Percentiles rank a stretch among this genome's conserved stretches.
Conservation (phyloP, 2,797 vertebrate species). For the Onychomys arenicola region DNA sequence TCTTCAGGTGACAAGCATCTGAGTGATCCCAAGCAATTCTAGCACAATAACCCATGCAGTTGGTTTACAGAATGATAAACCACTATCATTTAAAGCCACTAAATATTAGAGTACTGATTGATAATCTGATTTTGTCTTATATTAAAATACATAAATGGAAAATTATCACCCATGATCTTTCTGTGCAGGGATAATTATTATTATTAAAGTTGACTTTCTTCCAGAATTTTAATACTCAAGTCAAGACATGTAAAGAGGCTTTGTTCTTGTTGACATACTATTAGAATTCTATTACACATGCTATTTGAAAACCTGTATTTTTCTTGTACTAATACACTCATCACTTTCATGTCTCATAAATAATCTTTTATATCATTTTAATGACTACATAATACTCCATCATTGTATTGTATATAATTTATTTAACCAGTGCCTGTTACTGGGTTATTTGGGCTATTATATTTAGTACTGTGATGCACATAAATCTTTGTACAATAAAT, state of each 20-base stretch:
- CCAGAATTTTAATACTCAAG: slow-evolving; percentile 54
- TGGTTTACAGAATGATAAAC: background rate
- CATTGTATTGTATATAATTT: slow-evolving; percentile 60
- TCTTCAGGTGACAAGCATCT: background rate
- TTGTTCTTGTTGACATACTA: slow-evolving; percentile 45
- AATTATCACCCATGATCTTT: slow-evolving; percentile 39
- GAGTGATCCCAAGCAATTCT: background rate
- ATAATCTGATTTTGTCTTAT: slow-evolving; percentile 43
- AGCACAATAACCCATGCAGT: no score
- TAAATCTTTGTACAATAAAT: slow-evolving; percentile 62
- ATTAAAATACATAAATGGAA: slow-evolving; percentile 44
- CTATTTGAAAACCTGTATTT: slow-evolving; percentile 56
- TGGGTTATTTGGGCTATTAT: slow-evolving; percentile 59
- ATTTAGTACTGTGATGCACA: slow-evolving; percentile 50
- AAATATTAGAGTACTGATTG: background rate
- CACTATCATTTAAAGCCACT: background rate
- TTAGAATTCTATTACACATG: slow-evolving; percentile 34
- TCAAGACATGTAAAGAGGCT: slow-evolving; percentile 32
- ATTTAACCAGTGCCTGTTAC: slow-evolving; percentile 35
- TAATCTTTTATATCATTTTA: slow-evolving; percentile 73
- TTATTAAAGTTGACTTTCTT: slow-evolving; percentile 65
- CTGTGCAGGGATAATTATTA: slow-evolving; percentile 52
- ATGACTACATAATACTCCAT: slow-evolving; percentile 67
- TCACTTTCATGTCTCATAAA: slow-evolving; percentile 63
- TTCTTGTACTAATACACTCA: slow-evolving; percentile 52